These are phyloP conservation scores for Dendrolimus pini DNA, from an alignment of 2,888 invertebrate genomes.

Conservation along the genomic window DNA sequence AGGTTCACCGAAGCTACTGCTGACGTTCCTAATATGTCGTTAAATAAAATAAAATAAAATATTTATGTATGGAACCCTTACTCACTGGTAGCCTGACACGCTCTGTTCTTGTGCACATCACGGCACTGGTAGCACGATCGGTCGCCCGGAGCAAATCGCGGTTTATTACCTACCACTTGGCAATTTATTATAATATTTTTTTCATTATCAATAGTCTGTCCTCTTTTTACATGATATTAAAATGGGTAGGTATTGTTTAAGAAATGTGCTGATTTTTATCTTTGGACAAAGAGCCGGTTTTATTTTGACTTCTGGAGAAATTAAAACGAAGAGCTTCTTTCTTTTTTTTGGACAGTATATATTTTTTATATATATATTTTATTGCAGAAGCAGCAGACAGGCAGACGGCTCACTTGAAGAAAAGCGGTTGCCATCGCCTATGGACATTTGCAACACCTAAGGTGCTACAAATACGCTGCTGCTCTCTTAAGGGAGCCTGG, in stretches of 20 bases:
- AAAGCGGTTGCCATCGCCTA: too few species aligned
- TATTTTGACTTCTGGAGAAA: background rate
- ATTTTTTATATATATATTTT: too few species aligned
- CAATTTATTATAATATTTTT: slow-evolving; percentile 76
- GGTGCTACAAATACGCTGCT: too few species aligned
- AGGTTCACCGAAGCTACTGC: too few species aligned
- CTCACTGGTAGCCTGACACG: background rate
- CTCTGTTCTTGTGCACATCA: slow-evolving; percentile 28
- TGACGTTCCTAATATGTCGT: too few species aligned
- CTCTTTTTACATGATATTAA: slow-evolving; percentile 66
- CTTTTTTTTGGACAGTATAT: too few species aligned
- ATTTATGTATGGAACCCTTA: background rate
- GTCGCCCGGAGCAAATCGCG: slow-evolving; percentile 73
- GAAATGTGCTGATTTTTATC: slow-evolving; percentile 65
- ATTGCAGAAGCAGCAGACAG: too few species aligned
- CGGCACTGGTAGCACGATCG: slow-evolving; percentile 63
- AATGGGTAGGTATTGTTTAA: slow-evolving; percentile 75
- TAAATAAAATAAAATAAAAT: too few species aligned
- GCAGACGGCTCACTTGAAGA: too few species aligned
- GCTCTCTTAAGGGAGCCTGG: too few species aligned
- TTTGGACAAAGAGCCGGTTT: slow-evolving; percentile 11
- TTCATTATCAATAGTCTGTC: slow-evolving; percentile 73
- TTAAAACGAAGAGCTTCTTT: too few species aligned
- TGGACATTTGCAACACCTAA: too few species aligned
- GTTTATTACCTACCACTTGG: slow-evolving; percentile 68